Conservation (phyloP, 1,140 invertebrate genomes). For the Plutomurus gul region DNA sequence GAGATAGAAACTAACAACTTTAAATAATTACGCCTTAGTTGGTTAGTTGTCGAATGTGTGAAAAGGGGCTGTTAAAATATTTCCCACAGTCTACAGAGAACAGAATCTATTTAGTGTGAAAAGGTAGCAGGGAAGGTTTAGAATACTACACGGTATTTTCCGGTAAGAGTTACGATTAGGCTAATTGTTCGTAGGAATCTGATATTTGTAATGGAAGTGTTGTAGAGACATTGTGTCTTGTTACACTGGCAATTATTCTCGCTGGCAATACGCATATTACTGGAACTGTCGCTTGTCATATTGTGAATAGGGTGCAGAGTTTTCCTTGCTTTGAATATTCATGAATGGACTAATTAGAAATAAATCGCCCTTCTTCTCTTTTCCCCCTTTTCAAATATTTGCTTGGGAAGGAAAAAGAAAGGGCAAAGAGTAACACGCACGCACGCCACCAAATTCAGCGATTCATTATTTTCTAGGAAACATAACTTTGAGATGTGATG, state of each 20-base stretch:
- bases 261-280: background rate
- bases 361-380: conserved; percentile 2
- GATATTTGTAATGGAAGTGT: too few species aligned
- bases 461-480: conserved; percentile 3
- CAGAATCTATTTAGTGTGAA: background rate
- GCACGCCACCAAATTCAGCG: background rate
- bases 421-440: conserved; percentile 3
- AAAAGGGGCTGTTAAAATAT: conserved; percentile 1
- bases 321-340: conserved; percentile 20
- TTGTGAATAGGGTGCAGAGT: conserved; percentile 18
- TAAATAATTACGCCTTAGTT: background rate
- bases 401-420: background rate
- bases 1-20: background rate
- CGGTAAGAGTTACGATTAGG: conserved; percentile 2
- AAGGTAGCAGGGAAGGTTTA: background rate
- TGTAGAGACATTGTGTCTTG: conserved; percentile 9
- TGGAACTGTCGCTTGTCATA: conserved; percentile 4
- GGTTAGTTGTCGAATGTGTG: conserved; percentile 3
- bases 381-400: conserved; percentile 24
- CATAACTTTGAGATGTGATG: conserved; percentile 20
- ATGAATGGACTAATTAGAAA: conserved; percentile 22
- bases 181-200: background rate
- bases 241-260: conserved; percentile 10
- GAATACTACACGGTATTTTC: background rate
- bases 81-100: background rate